Percentiles rank a stretch among this genome's conserved stretches.
phyloP scores from a whole-genome alignment of 2,888 invertebrate species.

The Atherix ibis region DNA sequence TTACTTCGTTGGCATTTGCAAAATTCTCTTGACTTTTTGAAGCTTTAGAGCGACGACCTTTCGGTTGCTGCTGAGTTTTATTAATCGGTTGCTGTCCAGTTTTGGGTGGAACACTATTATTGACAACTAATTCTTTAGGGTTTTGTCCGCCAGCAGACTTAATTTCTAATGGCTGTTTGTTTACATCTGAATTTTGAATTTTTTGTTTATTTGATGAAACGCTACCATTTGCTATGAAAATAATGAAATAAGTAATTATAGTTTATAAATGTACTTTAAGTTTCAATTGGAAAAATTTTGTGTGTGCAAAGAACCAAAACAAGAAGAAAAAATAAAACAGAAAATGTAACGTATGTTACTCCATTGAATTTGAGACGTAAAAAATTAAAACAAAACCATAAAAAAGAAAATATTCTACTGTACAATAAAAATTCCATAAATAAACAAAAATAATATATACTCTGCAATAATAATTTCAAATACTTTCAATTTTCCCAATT shows the following conservation, averaged over 20 bases:
- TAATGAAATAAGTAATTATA: conserved; percentile 1
- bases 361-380: too few relatives aligned
- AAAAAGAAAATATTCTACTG: too few relatives aligned
- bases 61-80: conserved; percentile 17
- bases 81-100: conserved; percentile 15
- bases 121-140: conserved; percentile 18
- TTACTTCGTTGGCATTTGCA: conserved; percentile 20
- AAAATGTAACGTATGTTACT: too few relatives aligned
- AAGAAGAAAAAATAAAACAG: too few relatives aligned
- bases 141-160: conserved; percentile 12
- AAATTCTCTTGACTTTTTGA: conserved; percentile 11
- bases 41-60: conserved; percentile 15
- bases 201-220: conserved; percentile 27
- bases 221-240: conserved; percentile 25
- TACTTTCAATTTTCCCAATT: too few relatives aligned
- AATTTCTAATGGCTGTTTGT: conserved; percentile 15
- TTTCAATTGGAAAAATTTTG: too few relatives aligned
- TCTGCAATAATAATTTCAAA: too few relatives aligned
- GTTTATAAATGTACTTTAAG: neutral
- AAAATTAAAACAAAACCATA: too few relatives aligned
- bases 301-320: too few relatives aligned
- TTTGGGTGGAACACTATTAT: conserved; percentile 16
- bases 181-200: conserved; percentile 16
- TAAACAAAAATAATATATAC: too few relatives aligned
- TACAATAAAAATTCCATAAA: too few relatives aligned